Evolutionary conservation across 2,797 vertebrate species (phyloP), one percentile per base, ranked within the genome.

Genomic region (Manis pentadactyla): DNA sequence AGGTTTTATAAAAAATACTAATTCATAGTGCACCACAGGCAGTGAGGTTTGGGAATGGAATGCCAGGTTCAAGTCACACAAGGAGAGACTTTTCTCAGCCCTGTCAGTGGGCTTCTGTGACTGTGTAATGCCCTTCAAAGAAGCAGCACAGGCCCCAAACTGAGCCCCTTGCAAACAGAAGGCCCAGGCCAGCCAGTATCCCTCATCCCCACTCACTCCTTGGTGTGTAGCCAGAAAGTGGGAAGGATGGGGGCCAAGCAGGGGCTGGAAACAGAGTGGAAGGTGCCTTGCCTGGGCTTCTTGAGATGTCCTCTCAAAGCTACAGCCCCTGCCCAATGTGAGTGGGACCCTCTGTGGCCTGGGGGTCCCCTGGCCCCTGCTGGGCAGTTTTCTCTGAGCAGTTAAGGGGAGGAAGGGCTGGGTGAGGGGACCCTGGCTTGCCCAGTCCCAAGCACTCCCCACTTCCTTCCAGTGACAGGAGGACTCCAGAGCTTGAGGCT

Each of bases 1-100:
- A 82, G 91, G 97, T 97, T 98, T 97, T 95, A 95, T 97, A 81
- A 92, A 96, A 97, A 95, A 89, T 93, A 96, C 69, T 93, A 96
- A 95, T 96, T 96, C 95, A 19, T 51, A n/a, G 84, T 81, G 55
- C 94, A 27, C 83, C 42, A 61, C 89, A 87, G 91, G 89, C 94
- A 55, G 53, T 27, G 79, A 59, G 18, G 57, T 42, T 74, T n/a
- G 83, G 75, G 86, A 71, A 59, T 2, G 1, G 42, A 57, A 42
- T 31, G 34, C 53, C 13, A 5, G 78, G 37, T 85, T 57, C 29
- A 63, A 49, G 86, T 59, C 4, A 0, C 79, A 1, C 0, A 1
- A 61, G 79, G 75, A 74, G 59, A 87, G 78, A 55, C 7, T 12
- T 25, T 46, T 46, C 69, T n/a, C 46, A 2, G 6, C 46, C 71